phyloP scores from a whole-genome alignment of 1,140 invertebrate species.

The Euura saliciscinereae region DNA sequence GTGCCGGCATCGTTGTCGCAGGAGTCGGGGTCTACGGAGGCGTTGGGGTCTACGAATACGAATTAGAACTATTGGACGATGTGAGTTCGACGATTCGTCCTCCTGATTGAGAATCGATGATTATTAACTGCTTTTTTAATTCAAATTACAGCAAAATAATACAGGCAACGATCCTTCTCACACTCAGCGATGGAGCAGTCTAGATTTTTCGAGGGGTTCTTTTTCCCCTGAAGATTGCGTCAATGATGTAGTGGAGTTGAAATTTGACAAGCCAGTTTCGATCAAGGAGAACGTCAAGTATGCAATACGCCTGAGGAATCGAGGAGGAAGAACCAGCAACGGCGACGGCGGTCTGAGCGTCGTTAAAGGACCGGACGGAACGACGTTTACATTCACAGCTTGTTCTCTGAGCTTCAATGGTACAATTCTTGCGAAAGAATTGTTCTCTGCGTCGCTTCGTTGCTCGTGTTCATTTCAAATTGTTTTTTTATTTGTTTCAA shows the following conservation, averaged over 20 bases:
- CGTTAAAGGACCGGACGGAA: conserved; percentile 91
- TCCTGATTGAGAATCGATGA: conserved; percentile 42
- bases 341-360: conserved; percentile 88
- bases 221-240: conserved; percentile 80
- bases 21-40: conserved; percentile 92
- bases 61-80: conserved; percentile 90
- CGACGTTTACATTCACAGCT: conserved; percentile 88
- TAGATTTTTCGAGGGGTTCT: conserved; percentile 74
- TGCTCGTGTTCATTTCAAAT: background rate
- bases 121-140: conserved; percentile 24
- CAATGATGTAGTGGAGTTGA: conserved; percentile 83
- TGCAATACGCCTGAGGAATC: conserved; percentile 86
- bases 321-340: conserved; percentile 90
- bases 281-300: conserved; percentile 92
- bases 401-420: conserved; percentile 95
- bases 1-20: conserved; percentile 84
- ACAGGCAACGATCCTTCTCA: conserved; percentile 63
- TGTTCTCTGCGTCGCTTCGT: background rate
- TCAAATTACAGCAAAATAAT: conserved; percentile 50
- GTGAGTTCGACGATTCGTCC: conserved; percentile 33
- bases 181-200: conserved; percentile 74
- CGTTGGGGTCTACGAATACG: conserved; percentile 85
- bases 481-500: conserved; percentile 21
- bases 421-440: conserved; percentile 42
- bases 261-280: conserved; percentile 86